Percentiles rank a stretch among this genome's conserved stretches.
Conservation (phyloP, 2,888 invertebrate species). For the Zygogramma bicolorata region DNA sequence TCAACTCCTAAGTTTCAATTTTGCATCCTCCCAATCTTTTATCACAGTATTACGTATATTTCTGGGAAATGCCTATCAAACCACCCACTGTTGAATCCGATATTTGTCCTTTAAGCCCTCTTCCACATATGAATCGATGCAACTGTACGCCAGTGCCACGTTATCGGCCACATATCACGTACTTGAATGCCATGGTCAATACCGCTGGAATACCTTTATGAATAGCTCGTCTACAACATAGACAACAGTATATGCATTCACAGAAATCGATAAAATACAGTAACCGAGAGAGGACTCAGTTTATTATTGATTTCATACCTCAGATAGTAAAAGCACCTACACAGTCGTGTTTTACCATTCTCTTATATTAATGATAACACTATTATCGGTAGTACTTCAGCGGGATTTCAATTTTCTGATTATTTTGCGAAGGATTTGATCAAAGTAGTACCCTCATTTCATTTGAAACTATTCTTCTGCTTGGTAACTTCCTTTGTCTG, state of each 20-base stretch:
- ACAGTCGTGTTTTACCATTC: too few relatives aligned
- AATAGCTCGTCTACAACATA: neutral
- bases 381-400: too few relatives aligned
- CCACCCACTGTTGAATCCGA: neutral
- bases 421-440: too few relatives aligned
- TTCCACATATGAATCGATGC: neutral
- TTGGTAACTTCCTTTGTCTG: too few relatives aligned
- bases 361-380: too few relatives aligned
- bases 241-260: neutral
- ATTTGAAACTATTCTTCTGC: too few relatives aligned
- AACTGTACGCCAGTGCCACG: conserved; percentile 21
- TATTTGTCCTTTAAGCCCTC: neutral
- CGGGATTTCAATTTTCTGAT: too few relatives aligned
- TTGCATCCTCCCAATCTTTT: neutral
- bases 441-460: too few relatives aligned
- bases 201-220: conserved; percentile 9
- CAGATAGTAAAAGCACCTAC: neutral
- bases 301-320: neutral
- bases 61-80: neutral
- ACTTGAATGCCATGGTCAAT: conserved; percentile 38
- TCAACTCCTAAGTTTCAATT: too few relatives aligned
- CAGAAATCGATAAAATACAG: neutral
- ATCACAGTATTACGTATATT: neutral
- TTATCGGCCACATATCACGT: conserved; percentile 37
- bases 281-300: neutral